Conservation (phyloP, 2,888 invertebrate genomes). For the Melipona bicolor region DNA sequence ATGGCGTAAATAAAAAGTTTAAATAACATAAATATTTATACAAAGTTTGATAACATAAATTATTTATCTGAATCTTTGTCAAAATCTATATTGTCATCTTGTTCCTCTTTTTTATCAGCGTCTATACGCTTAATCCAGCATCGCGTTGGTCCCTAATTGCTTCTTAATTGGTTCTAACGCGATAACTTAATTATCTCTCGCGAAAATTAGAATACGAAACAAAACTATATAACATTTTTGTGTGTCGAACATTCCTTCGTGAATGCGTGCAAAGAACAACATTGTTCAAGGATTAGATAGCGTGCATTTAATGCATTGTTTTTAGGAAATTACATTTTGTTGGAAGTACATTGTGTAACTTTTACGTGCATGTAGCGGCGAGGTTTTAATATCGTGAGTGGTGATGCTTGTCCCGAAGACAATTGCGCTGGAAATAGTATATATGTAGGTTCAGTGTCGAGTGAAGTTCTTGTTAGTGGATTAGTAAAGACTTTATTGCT, state of each 20-base stretch:
- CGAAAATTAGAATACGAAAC: neutral
- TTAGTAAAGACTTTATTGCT: neutral
- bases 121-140: too few relatives aligned
- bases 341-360: neutral
- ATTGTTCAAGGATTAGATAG: neutral
- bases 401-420: neutral
- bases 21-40: too few relatives aligned
- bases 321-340: constrained; percentile 3
- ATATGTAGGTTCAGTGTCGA: neutral
- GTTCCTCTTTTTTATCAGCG: too few relatives aligned
- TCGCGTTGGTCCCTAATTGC: too few relatives aligned
- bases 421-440: neutral
- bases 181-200: constrained; percentile 4
- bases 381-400: neutral
- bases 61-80: too few relatives aligned
- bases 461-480: neutral
- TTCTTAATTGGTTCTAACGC: too few relatives aligned
- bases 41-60: too few relatives aligned
- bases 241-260: neutral
- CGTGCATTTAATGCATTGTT: neutral
- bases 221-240: neutral
- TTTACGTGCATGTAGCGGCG: neutral
- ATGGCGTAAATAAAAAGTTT: too few relatives aligned
- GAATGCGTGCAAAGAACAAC: neutral
- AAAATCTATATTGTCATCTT: too few relatives aligned